Conservation (phyloP, 2,797 vertebrate genomes). For the Gymnothorax javanicus region DNA sequence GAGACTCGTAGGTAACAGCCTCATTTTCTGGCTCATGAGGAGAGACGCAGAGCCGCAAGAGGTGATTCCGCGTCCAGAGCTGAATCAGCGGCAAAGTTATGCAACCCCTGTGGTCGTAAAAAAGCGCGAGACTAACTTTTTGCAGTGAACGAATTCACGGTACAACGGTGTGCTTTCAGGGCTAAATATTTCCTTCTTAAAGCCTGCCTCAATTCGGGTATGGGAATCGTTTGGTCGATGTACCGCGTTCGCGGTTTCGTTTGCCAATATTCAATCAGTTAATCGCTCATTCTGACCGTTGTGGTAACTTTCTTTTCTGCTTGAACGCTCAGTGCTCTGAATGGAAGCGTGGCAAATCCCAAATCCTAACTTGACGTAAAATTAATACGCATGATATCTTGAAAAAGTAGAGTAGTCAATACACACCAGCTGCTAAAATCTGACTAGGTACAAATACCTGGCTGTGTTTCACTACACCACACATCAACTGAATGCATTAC, state of each 20-base stretch:
- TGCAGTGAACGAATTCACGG: neutral
- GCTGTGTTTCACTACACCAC: neutral
- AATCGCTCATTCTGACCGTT: neutral
- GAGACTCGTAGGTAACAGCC: neutral
- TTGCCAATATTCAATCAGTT: neutral
- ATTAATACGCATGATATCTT: neutral
- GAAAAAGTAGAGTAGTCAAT: neutral
- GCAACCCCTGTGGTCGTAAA: neutral
- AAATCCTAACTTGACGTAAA: neutral
- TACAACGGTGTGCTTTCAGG: neutral
- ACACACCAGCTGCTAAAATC: neutral
- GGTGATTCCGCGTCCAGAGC: neutral
- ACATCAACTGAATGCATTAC: neutral
- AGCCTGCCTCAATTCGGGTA: neutral
- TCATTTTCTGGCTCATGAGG: neutral
- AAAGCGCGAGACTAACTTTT: neutral
- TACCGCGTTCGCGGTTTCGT: too few species aligned
- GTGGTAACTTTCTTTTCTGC: neutral
- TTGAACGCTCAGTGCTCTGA: neutral
- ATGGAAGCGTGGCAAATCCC: neutral
- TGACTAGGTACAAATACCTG: neutral
- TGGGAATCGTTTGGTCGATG: too few species aligned
- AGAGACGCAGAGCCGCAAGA: neutral
- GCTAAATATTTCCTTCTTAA: neutral
- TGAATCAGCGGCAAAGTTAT: conserved; percentile 10